Percentiles rank a stretch among this genome's conserved stretches.
Evolutionary conservation across 2,113 vertebrate species (phyloP).

Genomic region (Talpa occidentalis): DNA sequence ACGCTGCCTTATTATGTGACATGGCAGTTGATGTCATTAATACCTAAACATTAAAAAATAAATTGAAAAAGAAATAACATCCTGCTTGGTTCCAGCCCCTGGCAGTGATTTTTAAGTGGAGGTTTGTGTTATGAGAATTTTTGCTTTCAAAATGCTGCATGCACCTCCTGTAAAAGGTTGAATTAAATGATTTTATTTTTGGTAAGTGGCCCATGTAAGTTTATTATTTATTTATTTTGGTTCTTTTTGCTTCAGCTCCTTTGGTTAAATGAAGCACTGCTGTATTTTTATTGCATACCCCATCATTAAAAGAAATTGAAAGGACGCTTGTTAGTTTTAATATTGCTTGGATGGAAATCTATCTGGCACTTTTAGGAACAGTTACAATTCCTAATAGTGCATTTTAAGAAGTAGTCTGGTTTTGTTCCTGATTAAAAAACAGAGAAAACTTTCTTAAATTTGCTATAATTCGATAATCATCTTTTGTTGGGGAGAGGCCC

Average conservation of each 20-base stretch:
- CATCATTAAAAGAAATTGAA: slow-evolving; percentile 69
- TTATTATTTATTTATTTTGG: slow-evolving; percentile 71
- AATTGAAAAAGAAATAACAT: slow-evolving; percentile 74
- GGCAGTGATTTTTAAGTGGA: slow-evolving; percentile 68
- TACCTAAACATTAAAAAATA: slow-evolving; percentile 72
- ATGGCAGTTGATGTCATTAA: slow-evolving; percentile 69
- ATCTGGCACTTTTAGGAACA: slow-evolving; percentile 59
- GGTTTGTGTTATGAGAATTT: slow-evolving; percentile 66
- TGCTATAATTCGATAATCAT: slow-evolving; percentile 66
- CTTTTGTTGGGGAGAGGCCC: slow-evolving; percentile 20
- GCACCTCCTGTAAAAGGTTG: slow-evolving; percentile 69
- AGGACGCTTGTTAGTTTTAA: slow-evolving; percentile 72
- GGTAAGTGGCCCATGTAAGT: slow-evolving; percentile 53
- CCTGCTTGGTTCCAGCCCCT: slow-evolving; percentile 54
- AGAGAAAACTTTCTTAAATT: slow-evolving; percentile 48
- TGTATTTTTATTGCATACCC: slow-evolving; percentile 60
- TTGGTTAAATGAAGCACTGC: slow-evolving; percentile 30
- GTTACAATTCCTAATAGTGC: slow-evolving; percentile 58
- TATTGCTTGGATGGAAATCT: slow-evolving; percentile 52
- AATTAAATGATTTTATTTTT: slow-evolving; percentile 64
- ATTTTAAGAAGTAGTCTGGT: slow-evolving; percentile 56
- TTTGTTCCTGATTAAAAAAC: slow-evolving; percentile 57
- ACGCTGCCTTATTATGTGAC: slow-evolving; percentile 44
- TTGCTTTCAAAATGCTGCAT: slow-evolving; percentile 68
- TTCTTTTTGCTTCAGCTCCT: slow-evolving; percentile 50